Base-by-base conservation (phyloP, 2,797 vertebrate species). In the Anguilla marmorata region DNA sequence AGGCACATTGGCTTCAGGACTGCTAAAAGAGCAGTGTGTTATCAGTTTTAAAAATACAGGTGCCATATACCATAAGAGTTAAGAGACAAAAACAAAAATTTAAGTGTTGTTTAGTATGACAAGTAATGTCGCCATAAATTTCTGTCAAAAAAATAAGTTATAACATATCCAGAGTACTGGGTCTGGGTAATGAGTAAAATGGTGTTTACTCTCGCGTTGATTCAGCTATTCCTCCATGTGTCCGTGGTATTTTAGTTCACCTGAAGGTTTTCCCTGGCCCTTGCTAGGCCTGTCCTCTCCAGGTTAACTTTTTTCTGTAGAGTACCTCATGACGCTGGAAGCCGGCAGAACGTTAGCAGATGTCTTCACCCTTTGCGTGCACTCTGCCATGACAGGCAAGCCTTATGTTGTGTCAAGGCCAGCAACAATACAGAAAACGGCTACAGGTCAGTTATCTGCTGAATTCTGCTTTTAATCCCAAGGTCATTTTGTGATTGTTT, bases 401-500 rank as follows among this genome's bases (percentile, higher is more conserved):
- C 11, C 16, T 24, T 4, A 21, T 41, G 37, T 48, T 80, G 76
- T 80, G 76, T 45, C 19, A 80, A 3, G 14, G 76, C 48, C 16
- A 24, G 76, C 16, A 80, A 45, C 76, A 45, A 45, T 11, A 79
- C 37, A 45, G 30, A 48, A 80, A 7, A 24, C 1, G 4, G 19
- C 11, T 76, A 16, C 14, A 33, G 72, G 16, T 76, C 12, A 11
- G 12, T 76, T 14, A 16, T 37, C 0, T 76, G 30, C 0, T 76
- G 41, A 7, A 45, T 21, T 41, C 7, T 63, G 37, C 30, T 85
- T 60, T 85, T 41, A 63, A 66, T 85, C 27, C 9, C 58, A 85
- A 45, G 33, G 91, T 91, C 86, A 90, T 37, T 69, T 21, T 80
- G 41, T 45, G 1, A 41, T 37, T 37, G 3, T 80, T 27, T 80